A percentile compares a stretch with the other conserved stretches of the same genome.
Evolutionary conservation across 2,797 vertebrate species (phyloP).

Genomic region (Acridotheres tristis): DNA sequence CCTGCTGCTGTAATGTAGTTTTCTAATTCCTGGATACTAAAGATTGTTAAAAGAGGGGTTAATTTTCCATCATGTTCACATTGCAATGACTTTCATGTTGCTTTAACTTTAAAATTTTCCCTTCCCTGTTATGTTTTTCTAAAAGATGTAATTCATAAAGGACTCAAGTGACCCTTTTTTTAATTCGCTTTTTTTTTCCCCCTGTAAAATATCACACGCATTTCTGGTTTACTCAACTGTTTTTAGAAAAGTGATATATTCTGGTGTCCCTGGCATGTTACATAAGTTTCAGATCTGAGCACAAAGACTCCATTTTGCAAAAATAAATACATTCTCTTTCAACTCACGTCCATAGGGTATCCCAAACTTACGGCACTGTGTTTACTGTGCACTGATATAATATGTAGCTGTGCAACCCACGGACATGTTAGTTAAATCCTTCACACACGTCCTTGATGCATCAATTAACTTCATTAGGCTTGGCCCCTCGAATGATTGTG

Average conservation of each 20-base stretch:
- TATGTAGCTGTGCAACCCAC: background rate
- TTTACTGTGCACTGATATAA: background rate
- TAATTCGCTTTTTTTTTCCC: background rate
- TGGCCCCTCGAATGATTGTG: background rate
- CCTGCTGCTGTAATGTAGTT: background rate
- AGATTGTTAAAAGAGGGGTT: background rate
- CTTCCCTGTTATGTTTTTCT: constrained; percentile 8
- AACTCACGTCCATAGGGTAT: background rate
- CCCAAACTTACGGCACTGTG: background rate
- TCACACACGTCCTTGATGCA: background rate
- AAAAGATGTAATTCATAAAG: background rate
- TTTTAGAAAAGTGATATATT: constrained; percentile 46
- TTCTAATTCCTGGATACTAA: background rate
- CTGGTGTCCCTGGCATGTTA: constrained; percentile 13
- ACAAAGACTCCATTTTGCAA: constrained; percentile 56
- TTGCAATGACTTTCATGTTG: background rate
- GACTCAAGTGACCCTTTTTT: background rate
- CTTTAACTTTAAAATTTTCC: constrained; percentile 12
- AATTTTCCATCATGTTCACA: background rate
- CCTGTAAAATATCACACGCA: constrained; percentile 3
- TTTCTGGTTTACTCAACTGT: constrained; percentile 34
- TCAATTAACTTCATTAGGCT: constrained; percentile 37
- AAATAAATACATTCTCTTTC: constrained; percentile 50
- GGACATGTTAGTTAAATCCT: constrained; percentile 11
- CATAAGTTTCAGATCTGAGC: constrained; percentile 10